Evolutionary conservation across 2,888 invertebrate genomes (phyloP).

Genomic region (Aleiodes leptofemur): DNA sequence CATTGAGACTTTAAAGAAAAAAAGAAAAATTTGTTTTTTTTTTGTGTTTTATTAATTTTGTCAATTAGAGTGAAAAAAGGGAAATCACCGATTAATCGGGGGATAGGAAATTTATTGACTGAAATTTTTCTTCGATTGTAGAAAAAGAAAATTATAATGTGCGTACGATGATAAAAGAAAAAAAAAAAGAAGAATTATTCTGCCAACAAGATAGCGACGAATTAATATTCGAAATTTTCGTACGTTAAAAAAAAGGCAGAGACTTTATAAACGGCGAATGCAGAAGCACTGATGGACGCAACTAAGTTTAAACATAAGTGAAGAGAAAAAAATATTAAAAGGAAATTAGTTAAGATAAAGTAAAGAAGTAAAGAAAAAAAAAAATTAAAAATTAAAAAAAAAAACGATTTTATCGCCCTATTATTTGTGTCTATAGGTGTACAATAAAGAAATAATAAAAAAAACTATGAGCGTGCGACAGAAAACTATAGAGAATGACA

Average conservation of each 20-base stretch:
- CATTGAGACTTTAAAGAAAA: slow-evolving; percentile 50
- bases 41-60: slow-evolving; percentile 44
- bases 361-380: neutral
- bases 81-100: slow-evolving; percentile 37
- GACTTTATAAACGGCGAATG: slow-evolving; percentile 31
- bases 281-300: slow-evolving; percentile 34
- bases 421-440: slow-evolving; percentile 25
- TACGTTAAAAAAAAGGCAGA: slow-evolving; percentile 45
- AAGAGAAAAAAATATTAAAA: slow-evolving; percentile 18
- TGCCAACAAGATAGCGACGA: slow-evolving; percentile 34
- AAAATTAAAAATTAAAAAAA: slow-evolving; percentile 11
- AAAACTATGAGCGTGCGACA: slow-evolving; percentile 21
- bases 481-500: slow-evolving; percentile 19
- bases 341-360: neutral
- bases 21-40: slow-evolving; percentile 39
- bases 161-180: slow-evolving; percentile 21
- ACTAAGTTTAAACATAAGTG: slow-evolving; percentile 15
- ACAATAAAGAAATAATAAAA: slow-evolving; percentile 1
- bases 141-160: slow-evolving; percentile 20
- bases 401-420: slow-evolving; percentile 26
- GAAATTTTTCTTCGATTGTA: slow-evolving; percentile 32
- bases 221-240: slow-evolving; percentile 18
- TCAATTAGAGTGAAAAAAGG: slow-evolving; percentile 31
- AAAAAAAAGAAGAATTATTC: neutral
- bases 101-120: slow-evolving; percentile 44